Conservation (phyloP, 1,140 invertebrate genomes). For the Vanessa tameamea region DNA sequence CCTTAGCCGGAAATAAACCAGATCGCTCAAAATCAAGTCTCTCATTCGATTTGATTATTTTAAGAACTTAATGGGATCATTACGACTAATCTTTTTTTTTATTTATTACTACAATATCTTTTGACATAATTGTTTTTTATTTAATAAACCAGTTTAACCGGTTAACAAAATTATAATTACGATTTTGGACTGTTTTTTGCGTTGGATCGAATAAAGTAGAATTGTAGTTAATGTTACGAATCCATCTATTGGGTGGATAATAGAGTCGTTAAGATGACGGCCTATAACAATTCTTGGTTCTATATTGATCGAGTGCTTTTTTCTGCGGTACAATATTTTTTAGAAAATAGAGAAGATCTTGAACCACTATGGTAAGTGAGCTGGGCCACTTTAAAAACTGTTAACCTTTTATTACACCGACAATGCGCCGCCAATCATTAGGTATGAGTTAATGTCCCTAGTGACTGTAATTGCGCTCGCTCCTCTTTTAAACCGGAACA, state of each 20-base stretch:
- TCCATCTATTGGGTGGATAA: not conserved
- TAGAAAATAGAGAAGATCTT: too few species aligned
- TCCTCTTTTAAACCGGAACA: too few species aligned
- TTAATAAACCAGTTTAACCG: not conserved
- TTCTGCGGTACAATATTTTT: too few species aligned
- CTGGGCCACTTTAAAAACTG: too few species aligned
- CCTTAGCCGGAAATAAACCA: not conserved
- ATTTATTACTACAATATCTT: not conserved
- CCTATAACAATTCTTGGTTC: too few species aligned
- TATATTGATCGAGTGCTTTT: too few species aligned
- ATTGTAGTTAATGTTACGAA: not conserved
- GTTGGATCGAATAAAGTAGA: not conserved
- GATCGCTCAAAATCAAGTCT: not conserved
- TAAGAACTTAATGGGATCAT: not conserved
- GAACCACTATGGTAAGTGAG: too few species aligned
- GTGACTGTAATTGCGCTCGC: too few species aligned
- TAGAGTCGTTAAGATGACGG: too few species aligned
- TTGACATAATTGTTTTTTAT: not conserved
- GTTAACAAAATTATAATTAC: not conserved
- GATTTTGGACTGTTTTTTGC: not conserved
- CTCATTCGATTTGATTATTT: not conserved
- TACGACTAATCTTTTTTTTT: not conserved
- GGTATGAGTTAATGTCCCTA: too few species aligned
- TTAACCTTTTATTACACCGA: too few species aligned
- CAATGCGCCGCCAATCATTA: too few species aligned